Evolutionary conservation across 2,113 vertebrate genomes (phyloP), one percentile per base, ranked within the genome.

Genomic region (Penelope pileata): DNA sequence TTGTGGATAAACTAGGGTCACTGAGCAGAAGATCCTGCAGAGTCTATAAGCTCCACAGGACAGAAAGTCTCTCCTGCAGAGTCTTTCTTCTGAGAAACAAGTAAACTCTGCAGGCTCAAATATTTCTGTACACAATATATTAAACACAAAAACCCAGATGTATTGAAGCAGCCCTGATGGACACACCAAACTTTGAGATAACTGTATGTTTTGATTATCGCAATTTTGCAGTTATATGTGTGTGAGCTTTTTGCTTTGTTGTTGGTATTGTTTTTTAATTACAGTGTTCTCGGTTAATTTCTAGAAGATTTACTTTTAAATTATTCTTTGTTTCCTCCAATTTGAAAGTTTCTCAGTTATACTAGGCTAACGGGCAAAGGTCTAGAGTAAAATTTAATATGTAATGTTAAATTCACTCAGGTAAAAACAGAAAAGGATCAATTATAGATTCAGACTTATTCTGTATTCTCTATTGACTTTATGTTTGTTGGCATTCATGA

Each of bases 11-110:
- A 96, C 54, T 78, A 81, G 50, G 68, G 90, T 96, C 91, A 94
- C 75, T 83, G 75, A 94, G 89, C 89, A 95, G 94, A 94, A 94
- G 89, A 96, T 91, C 76, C 85, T 90, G 82, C 73, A 75, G 73
- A 93, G 91, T 42, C 72, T 88, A 72, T 75, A 76, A 84, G 80
- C 93, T 90, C 91, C 60, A 62, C 85, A 93, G 72, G 88, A 95
- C 60, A 79, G 87, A 94, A 96, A 88, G 68, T 90, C 85, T 75
- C 56, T 95, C 91, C 89, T 90, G 91, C 91, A 78, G 93, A 90
- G 94, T 45, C 93, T 93, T 97, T 96, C 90, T 96, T 96, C 77
- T 76, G n/a, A 88, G 76, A 91, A 96, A 95, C 86, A 97, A 95
- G 83, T 56, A 88, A 91, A 93, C 81, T 94, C 90, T 79, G 69